A percentile compares a stretch with the other conserved stretches of the same genome.
Evolutionary conservation across 1,140 invertebrate species (phyloP).

Genomic region (Meloidogyne hapla): DNA sequence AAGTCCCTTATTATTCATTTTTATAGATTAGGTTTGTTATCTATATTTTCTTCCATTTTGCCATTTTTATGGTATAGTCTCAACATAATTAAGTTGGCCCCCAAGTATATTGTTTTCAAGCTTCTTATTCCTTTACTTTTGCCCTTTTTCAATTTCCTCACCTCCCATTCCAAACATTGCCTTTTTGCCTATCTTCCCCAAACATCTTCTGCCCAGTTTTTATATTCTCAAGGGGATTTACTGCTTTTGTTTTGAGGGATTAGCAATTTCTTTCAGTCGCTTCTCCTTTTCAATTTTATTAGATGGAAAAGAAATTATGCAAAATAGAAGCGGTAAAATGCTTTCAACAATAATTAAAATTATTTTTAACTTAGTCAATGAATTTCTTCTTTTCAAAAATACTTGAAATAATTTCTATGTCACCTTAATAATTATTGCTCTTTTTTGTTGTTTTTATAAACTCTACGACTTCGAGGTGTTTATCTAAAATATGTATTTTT

Average conservation of each 20-base stretch:
- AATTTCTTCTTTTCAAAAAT: not conserved
- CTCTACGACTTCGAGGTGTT: too few relatives aligned
- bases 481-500: too few relatives aligned
- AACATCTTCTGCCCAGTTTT: not conserved
- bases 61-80: not conserved
- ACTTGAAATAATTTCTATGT: too few relatives aligned
- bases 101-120: not conserved
- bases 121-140: not conserved
- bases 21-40: too few relatives aligned
- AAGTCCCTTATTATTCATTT: too few relatives aligned
- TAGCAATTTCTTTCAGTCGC: not conserved
- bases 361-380: not conserved
- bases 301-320: not conserved
- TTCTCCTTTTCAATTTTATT: not conserved
- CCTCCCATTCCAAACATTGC: not conserved
- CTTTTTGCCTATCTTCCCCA: not conserved
- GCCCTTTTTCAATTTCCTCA: not conserved
- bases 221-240: constrained; percentile 5
- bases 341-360: constrained; percentile 3
- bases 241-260: constrained; percentile 1
- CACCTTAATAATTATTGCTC: too few relatives aligned
- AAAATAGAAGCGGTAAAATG: not conserved
- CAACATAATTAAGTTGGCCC: not conserved
- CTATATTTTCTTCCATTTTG: not conserved
- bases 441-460: too few relatives aligned